Evolutionary conservation across 2,888 invertebrate genomes (phyloP).

Genomic region (Chymomyza fuscimana): DNA sequence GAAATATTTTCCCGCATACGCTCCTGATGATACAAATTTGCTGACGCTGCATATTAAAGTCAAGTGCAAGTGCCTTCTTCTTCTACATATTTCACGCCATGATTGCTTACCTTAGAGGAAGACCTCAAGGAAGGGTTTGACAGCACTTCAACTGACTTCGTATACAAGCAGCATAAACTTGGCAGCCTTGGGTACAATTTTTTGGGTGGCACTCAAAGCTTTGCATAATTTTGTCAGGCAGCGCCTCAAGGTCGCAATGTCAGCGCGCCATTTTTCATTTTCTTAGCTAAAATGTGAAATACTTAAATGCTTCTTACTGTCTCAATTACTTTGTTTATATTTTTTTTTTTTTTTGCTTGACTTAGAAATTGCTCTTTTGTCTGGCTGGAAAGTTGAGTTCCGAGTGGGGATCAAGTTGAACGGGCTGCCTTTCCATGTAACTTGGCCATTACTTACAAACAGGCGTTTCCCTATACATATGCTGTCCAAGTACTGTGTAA

Average conservation of each 20-base stretch:
- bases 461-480: not conserved
- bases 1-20: too few species aligned
- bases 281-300: slow-evolving; percentile 31
- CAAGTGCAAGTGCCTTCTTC: slow-evolving; percentile 12
- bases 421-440: not conserved
- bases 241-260: slow-evolving; percentile 29
- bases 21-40: slow-evolving; percentile 11
- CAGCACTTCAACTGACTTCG: slow-evolving; percentile 18
- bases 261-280: slow-evolving; percentile 7
- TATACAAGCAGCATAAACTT: slow-evolving; percentile 28
- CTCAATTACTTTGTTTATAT: slow-evolving; percentile 63
- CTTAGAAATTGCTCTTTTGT: slow-evolving; percentile 68
- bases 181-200: slow-evolving; percentile 2
- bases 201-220: slow-evolving; percentile 6
- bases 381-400: slow-evolving; percentile 41
- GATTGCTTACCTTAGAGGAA: slow-evolving; percentile 32
- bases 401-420: too few species aligned
- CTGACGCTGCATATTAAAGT: slow-evolving; percentile 17
- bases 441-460: not conserved
- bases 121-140: slow-evolving; percentile 48
- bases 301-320: slow-evolving; percentile 40
- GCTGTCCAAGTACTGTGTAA: not conserved
- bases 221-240: slow-evolving; percentile 41
- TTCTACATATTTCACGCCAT: not conserved
- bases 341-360: slow-evolving; percentile 6